Evolutionary conservation across 2,797 vertebrate genomes (phyloP).

Genomic region (Hyperoplus immaculatus): DNA sequence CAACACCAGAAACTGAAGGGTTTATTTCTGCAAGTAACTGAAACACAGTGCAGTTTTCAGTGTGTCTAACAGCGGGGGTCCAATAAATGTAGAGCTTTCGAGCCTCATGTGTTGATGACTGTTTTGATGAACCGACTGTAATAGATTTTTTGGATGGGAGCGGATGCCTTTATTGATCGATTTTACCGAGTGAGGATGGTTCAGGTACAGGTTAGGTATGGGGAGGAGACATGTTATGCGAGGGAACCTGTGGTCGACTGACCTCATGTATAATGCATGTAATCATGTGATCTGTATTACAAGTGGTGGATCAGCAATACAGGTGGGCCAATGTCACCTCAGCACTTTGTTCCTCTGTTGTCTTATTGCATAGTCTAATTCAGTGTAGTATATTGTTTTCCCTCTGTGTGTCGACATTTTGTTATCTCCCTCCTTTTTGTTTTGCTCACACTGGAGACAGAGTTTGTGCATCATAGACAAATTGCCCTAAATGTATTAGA

Average conservation of each 20-base stretch:
- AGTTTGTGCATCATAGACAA: slow-evolving; percentile 52
- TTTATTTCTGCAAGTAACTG: slow-evolving; percentile 15
- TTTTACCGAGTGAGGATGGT: slow-evolving; percentile 7
- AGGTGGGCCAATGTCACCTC: slow-evolving; percentile 19
- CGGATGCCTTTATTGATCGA: slow-evolving; percentile 47
- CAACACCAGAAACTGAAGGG: slow-evolving; percentile 18
- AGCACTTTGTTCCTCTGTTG: slow-evolving; percentile 1
- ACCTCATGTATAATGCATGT: slow-evolving; percentile 67
- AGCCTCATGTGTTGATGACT: slow-evolving; percentile 50
- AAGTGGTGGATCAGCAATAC: slow-evolving; percentile 37
- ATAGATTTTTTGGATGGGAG: slow-evolving; percentile 53
- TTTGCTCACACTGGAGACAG: slow-evolving; percentile 32
- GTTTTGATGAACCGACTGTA: slow-evolving; percentile 58
- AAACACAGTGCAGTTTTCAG: slow-evolving; percentile 32
- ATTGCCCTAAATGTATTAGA: slow-evolving; percentile 56
- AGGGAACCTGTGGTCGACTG: slow-evolving; percentile 51
- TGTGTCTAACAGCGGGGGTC: slow-evolving; percentile 34
- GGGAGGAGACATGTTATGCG: slow-evolving; percentile 14
- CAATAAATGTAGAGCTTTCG: slow-evolving; percentile 49
- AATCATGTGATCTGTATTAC: slow-evolving; percentile 51
- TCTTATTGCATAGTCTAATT: slow-evolving; percentile 21
- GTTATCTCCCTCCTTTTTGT: slow-evolving; percentile 29
- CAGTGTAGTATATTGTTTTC: slow-evolving; percentile 16
- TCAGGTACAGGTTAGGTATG: slow-evolving; percentile 48
- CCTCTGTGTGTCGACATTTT: slow-evolving; percentile 29